Evolutionary conservation across 2,888 invertebrate species (phyloP).

Genomic region (Acleris emargana): DNA sequence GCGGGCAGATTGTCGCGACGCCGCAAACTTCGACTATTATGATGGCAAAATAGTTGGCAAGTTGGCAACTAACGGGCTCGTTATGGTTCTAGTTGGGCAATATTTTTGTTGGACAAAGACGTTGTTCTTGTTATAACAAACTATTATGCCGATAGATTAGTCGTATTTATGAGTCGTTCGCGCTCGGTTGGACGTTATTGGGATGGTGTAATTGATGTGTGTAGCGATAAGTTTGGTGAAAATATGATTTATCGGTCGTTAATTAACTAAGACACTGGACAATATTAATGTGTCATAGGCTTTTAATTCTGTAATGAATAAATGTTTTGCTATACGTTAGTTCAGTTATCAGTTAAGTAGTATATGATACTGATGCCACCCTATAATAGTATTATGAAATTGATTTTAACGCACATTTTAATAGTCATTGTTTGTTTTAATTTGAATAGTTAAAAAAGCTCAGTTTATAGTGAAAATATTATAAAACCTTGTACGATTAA

Average conservation of each 20-base stretch:
- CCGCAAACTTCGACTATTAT: constrained; percentile 77
- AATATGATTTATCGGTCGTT: not conserved
- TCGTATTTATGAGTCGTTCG: constrained; percentile 37
- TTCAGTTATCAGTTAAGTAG: too few relatives aligned
- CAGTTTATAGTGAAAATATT: too few relatives aligned
- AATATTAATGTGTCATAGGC: not conserved
- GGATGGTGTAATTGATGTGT: constrained; percentile 15
- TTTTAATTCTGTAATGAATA: too few relatives aligned
- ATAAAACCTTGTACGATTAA: too few relatives aligned
- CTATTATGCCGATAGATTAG: constrained; percentile 64
- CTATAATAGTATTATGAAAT: too few relatives aligned
- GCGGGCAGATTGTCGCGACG: constrained; percentile 62
- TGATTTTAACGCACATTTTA: too few relatives aligned
- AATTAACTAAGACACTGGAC: not conserved
- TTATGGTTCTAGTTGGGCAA: constrained; percentile 80
- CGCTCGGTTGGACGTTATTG: constrained; percentile 21
- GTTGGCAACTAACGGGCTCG: constrained; percentile 71
- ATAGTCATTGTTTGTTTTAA: too few relatives aligned
- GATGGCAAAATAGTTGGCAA: constrained; percentile 70
- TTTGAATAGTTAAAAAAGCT: too few relatives aligned
- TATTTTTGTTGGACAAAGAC: constrained; percentile 75
- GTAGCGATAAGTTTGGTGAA: not conserved
- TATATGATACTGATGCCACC: too few relatives aligned
- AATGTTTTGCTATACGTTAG: too few relatives aligned
- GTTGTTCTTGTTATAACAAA: constrained; percentile 67